phyloP scores from a whole-genome alignment of 2,113 vertebrate genomes.

The Solea senegalensis region DNA sequence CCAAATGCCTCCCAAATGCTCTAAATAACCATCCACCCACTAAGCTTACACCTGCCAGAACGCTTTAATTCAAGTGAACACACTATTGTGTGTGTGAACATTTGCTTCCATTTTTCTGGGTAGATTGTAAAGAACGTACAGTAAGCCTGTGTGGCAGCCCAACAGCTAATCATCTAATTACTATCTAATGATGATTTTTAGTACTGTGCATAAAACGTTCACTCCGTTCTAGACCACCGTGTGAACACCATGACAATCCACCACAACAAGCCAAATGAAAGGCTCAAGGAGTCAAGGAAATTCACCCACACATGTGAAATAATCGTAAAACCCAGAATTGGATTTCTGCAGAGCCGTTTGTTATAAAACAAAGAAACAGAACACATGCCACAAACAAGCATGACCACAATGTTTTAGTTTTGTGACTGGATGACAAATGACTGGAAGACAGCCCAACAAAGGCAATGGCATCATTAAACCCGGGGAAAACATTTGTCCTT shows the following conservation, averaged over 20 bases:
- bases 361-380: neutral
- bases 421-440: neutral
- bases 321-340: neutral
- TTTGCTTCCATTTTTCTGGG: constrained; percentile 65
- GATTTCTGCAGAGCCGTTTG: neutral
- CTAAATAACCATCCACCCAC: constrained; percentile 8
- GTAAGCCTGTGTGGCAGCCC: constrained; percentile 37
- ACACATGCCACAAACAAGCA: neutral
- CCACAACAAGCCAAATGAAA: constrained; percentile 1
- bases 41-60: constrained; percentile 40
- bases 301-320: constrained; percentile 2
- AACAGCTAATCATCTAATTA: constrained; percentile 67
- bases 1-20: neutral
- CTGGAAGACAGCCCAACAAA: neutral
- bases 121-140: constrained; percentile 37
- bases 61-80: constrained; percentile 25
- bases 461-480: neutral
- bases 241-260: neutral
- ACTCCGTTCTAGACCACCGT: neutral
- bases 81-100: constrained; percentile 42
- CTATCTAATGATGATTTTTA: constrained; percentile 1
- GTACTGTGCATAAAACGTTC: neutral
- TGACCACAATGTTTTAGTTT: neutral
- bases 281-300: neutral
- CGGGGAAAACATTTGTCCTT: neutral